phyloP scores from a whole-genome alignment of 2,888 invertebrate genomes.

The Julus scanicus region DNA sequence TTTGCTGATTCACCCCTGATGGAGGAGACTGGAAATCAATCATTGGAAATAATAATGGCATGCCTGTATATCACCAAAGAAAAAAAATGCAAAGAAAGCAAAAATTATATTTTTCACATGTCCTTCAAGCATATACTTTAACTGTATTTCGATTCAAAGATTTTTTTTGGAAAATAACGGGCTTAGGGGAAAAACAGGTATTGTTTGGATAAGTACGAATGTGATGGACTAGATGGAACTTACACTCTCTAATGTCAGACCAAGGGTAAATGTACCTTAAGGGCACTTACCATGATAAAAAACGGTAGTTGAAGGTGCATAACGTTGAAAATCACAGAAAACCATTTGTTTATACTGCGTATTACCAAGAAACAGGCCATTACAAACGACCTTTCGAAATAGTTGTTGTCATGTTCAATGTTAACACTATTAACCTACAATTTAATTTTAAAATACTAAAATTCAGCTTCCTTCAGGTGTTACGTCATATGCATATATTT shows the following conservation, averaged over 20 bases:
- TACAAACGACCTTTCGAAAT: not conserved
- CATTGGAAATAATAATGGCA: not conserved
- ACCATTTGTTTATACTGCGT: not conserved
- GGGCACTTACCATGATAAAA: not conserved
- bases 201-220: not conserved
- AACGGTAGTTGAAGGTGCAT: not conserved
- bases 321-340: not conserved
- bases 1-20: not conserved
- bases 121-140: not conserved
- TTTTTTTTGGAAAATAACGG: not conserved
- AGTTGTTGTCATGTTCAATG: not conserved
- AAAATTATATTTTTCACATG: conserved; percentile 8
- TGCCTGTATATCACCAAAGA: conserved; percentile 1
- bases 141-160: not conserved
- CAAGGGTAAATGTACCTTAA: not conserved
- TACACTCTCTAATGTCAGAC: not conserved
- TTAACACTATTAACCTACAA: not conserved
- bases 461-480: not conserved
- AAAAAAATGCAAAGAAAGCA: not conserved
- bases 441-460: not conserved
- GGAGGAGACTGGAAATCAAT: not conserved
- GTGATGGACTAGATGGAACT: not conserved
- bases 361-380: not conserved
- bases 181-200: not conserved
- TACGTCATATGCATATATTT: not conserved